phyloP scores from a whole-genome alignment of 1,140 invertebrate species.

The Cyclina sinensis region DNA sequence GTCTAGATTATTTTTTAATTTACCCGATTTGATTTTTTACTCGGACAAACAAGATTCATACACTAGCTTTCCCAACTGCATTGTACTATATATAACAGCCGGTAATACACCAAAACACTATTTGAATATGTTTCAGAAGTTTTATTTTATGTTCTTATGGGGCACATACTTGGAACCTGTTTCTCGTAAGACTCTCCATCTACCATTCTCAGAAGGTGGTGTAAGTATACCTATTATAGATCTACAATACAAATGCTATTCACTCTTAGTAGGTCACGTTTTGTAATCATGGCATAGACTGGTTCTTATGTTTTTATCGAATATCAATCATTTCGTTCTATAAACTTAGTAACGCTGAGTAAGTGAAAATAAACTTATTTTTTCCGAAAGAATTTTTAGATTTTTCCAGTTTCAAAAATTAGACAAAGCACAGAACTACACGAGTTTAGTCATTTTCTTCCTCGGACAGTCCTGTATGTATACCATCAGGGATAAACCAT shows the following conservation, averaged over 20 bases:
- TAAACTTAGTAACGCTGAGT: too few relatives aligned
- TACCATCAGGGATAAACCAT: too few relatives aligned
- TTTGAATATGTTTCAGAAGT: constrained; percentile 65
- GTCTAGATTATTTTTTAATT: constrained; percentile 65
- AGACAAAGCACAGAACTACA: too few relatives aligned
- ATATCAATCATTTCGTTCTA: too few relatives aligned
- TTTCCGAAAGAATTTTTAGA: too few relatives aligned
- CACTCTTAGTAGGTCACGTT: constrained; percentile 57
- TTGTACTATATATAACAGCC: constrained; percentile 67
- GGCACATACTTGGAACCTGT: constrained; percentile 64
- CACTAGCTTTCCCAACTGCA: constrained; percentile 65
- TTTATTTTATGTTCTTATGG: constrained; percentile 69
- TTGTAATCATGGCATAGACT: too few relatives aligned
- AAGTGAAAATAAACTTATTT: too few relatives aligned
- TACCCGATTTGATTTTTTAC: constrained; percentile 51
- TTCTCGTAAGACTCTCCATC: constrained; percentile 55
- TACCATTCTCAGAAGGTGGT: constrained; percentile 50
- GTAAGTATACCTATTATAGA: constrained; percentile 65
- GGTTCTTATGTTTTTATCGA: too few relatives aligned
- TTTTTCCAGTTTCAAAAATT: too few relatives aligned
- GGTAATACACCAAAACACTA: constrained; percentile 48
- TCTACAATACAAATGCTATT: constrained; percentile 55
- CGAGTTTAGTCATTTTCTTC: too few relatives aligned
- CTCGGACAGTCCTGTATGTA: too few relatives aligned
- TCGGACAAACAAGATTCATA: constrained; percentile 60